Base-by-base conservation (phyloP, 2,797 vertebrate species). In the Leptodactylus fallax region DNA sequence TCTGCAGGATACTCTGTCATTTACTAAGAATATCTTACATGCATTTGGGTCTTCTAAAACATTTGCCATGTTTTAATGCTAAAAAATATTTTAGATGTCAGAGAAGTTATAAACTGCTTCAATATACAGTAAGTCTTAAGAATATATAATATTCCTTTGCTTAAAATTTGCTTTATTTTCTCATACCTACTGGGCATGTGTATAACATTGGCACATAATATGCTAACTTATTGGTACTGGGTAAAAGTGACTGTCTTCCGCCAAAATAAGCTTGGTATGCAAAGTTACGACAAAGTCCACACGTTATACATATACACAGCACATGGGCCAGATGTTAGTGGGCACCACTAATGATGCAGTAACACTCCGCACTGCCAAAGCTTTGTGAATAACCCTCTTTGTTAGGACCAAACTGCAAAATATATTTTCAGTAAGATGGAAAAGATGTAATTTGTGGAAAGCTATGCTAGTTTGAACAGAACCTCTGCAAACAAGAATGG, bases 381-480 rank as follows among this genome's bases (percentile, higher is more conserved):
- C 82, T 79, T 60, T 85, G 77, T 85, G 77, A 88, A 88, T 88
- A 88, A 45, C 61, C 81, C 58, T 84, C 81, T 88, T 88, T 88
- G 76, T 88, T 60, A 63, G 61, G 45, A 60, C 51, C 61, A 61
- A 84, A 88, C 72, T 79, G 74, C 72, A 87, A 87, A 79, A 84
- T 88, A 88, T 88, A 84, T 78, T 84, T 88, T 88, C 61, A 84
- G 61, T 63, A 78, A 13, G 80, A 87, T 65, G 80, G 72, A 84
- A 83, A 80, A 84, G 61, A 84, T 88, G 61, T 84, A 79, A 88
- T 88, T 84, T 71, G 72, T 84, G 87, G 81, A 71, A 84, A 83
- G 47, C 56, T 78, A 58, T 88, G 81, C 79, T 77, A 25, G 55
- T 79, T 84, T 88, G 60, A 45, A 84, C 79, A 84, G 81, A 71